Base-by-base conservation (phyloP, 2,888 invertebrate genomes). In the Nowickia ferox region DNA sequence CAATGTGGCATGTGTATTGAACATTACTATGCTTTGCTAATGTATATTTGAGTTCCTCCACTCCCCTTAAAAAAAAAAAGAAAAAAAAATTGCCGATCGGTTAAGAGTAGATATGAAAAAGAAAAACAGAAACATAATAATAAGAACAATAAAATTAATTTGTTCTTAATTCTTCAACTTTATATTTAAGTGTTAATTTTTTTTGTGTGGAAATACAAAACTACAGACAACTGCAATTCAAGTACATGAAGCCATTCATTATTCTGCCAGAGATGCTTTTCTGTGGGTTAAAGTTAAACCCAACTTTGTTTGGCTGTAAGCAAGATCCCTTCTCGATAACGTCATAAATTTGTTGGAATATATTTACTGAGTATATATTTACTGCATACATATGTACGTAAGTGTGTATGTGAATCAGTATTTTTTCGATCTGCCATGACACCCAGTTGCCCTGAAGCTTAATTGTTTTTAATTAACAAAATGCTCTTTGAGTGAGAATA, bases 381-480 rank as follows among this genome's bases (percentile, higher is more conserved):
- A 38, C n/a, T 66, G 15, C n/a, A 19, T 65, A 42, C 13, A 17
- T 74, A 19, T 19, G 42, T 42, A 13, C 9, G n/a, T 15, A 53
- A 4, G 8, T 48, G 46, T 59, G 53, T 81, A 51, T 61, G 42
- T 51, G 51, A 40, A 40, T 77, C 57, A 22, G 65, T 55, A 22
- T 55, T 44, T 72, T 63, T 86, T 75, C 75, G 75, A 79, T 86
- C 83, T 86, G 86, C 87, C 88, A 88, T 88, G 88, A 88, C 88
- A 88, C 88, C 88, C 88, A 86, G 19, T 86, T 83, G 86, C 86
- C 86, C 86, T 86, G 86, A 83, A 61, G 83, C 86, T 83, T 86
- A 86, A 86, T 86, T 86, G 86, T 86, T 83, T 86, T 86, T 86
- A 86, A 86, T 86, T 86, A 86, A 86, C 76, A 48, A 86, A 83